phyloP scores from a whole-genome alignment of 1,140 invertebrate genomes.

The Capitella teleta region DNA sequence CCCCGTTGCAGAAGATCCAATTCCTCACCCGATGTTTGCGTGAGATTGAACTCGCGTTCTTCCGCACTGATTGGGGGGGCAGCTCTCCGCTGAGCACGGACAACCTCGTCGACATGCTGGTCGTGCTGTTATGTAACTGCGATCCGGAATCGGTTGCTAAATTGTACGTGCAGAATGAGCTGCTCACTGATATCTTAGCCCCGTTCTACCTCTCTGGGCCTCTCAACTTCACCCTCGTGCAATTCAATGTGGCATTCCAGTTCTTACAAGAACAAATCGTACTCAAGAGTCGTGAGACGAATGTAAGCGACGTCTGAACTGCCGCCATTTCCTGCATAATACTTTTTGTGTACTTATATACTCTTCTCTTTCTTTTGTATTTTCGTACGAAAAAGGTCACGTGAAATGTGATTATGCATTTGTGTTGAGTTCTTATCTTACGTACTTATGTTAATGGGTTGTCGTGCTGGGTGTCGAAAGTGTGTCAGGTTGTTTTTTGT shows the following conservation, averaged over 20 bases:
- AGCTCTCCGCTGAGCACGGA: constrained; percentile 9
- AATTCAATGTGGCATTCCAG: constrained; percentile 10
- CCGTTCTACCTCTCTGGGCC: constrained; percentile 9
- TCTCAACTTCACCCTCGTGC: constrained; percentile 11
- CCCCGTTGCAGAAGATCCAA: constrained; percentile 8
- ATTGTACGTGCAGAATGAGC: constrained; percentile 7
- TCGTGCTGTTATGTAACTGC: constrained; percentile 10
- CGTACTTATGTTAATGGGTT: no score
- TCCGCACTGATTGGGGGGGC: not conserved
- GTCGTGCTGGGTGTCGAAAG: no score
- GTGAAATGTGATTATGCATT: no score
- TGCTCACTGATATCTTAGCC: constrained; percentile 8
- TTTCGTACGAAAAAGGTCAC: no score
- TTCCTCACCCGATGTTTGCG: constrained; percentile 9
- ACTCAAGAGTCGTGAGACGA: no score
- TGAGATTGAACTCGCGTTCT: constrained; percentile 5
- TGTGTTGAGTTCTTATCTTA: no score
- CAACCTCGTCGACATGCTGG: constrained; percentile 12
- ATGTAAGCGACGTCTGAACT: no score
- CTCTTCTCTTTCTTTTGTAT: no score
- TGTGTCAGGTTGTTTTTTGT: no score
- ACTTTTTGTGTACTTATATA: no score
- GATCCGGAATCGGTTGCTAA: not conserved
- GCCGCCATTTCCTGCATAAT: no score
- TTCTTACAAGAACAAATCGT: constrained; percentile 9